A percentile compares a stretch with the other conserved stretches of the same genome.
phyloP scores from a whole-genome alignment of 2,113 vertebrate genomes.

The Halcyon malimbica region DNA sequence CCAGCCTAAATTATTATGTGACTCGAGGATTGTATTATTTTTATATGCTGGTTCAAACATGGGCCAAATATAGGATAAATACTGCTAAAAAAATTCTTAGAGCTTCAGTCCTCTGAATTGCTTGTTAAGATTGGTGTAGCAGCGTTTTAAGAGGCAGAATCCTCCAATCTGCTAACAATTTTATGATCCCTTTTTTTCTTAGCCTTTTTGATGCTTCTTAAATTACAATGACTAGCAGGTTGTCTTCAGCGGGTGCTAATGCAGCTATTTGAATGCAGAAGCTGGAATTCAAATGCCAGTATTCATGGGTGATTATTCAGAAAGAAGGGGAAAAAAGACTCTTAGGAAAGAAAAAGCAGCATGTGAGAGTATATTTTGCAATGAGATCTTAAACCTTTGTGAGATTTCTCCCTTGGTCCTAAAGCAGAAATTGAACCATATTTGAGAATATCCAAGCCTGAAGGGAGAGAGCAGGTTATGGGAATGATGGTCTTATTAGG shows the following conservation, averaged over 20 bases:
- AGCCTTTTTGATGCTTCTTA: neutral
- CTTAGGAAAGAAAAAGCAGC: neutral
- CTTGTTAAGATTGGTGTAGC: neutral
- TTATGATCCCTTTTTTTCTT: neutral
- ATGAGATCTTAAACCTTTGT: neutral
- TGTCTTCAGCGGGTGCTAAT: constrained; percentile 22
- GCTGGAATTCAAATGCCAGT: constrained; percentile 7
- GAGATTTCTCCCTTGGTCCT: neutral
- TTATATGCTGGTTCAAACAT: neutral
- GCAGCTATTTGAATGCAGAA: constrained; percentile 4
- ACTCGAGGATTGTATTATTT: neutral
- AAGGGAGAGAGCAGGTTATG: neutral
- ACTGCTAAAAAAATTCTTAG: neutral
- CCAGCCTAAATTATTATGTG: neutral
- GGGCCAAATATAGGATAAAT: neutral
- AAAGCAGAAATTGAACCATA: neutral
- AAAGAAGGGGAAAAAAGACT: neutral
- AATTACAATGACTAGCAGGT: neutral
- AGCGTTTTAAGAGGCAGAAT: neutral
- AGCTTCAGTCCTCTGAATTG: neutral
- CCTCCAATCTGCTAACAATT: neutral
- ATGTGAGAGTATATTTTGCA: neutral
- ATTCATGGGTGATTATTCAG: neutral
- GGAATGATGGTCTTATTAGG: neutral
- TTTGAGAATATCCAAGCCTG: neutral